A percentile compares a stretch with the other conserved stretches of the same genome.
Conservation (phyloP, 1,140 invertebrate species). For the Micrasema longulum region DNA sequence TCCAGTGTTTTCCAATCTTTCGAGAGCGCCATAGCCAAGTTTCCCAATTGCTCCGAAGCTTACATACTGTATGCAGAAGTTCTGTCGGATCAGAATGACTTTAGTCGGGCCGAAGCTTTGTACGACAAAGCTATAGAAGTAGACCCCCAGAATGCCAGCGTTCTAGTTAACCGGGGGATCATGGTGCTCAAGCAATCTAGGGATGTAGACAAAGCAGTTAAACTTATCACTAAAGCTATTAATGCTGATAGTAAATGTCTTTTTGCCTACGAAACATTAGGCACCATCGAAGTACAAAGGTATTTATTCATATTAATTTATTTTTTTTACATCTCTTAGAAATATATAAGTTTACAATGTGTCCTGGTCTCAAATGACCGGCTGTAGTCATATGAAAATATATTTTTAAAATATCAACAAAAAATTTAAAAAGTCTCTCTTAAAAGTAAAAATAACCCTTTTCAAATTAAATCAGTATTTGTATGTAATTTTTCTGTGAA, state of each 20-base stretch:
- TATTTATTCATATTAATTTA: too few species aligned
- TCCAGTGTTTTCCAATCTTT: slow-evolving; percentile 76
- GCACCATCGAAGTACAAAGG: slow-evolving; percentile 94
- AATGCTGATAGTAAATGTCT: slow-evolving; percentile 92
- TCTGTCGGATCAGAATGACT: slow-evolving; percentile 85
- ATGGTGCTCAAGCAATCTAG: slow-evolving; percentile 85
- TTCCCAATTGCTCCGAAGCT: slow-evolving; percentile 86
- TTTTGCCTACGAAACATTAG: slow-evolving; percentile 94
- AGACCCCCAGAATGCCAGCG: slow-evolving; percentile 87
- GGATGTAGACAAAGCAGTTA: slow-evolving; percentile 82
- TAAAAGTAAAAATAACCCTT: too few species aligned
- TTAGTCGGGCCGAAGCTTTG: slow-evolving; percentile 82
- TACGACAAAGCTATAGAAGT: slow-evolving; percentile 85
- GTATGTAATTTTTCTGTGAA: too few species aligned
- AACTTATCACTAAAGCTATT: slow-evolving; percentile 85
- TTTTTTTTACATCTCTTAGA: too few species aligned
- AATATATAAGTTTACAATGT: too few species aligned
- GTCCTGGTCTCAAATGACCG: too few species aligned
- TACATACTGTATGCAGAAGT: slow-evolving; percentile 88
- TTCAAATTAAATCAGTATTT: too few species aligned
- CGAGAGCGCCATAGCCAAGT: slow-evolving; percentile 80
- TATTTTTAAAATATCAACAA: too few species aligned
- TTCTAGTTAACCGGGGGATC: slow-evolving; percentile 89
- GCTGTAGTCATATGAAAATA: too few species aligned
- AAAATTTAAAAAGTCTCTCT: too few species aligned